Evolutionary conservation across 2,888 invertebrate species (phyloP), one percentile per base, ranked within the genome.

Genomic region (Sinotaia quadrata): DNA sequence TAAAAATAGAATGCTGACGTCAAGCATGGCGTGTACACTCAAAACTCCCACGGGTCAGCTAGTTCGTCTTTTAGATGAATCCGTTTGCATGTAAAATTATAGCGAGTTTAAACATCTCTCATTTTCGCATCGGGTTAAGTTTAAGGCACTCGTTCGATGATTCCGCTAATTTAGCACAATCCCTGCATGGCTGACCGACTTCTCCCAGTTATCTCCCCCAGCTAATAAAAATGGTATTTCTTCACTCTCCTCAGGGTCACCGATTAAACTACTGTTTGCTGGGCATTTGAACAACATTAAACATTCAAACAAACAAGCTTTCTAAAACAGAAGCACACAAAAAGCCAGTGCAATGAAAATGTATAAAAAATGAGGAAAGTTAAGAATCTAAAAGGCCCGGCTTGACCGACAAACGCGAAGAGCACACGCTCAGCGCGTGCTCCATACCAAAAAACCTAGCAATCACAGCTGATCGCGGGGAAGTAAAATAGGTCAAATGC

Each of bases 381-480:
- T 21, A 21, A 34, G n/a, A n/a, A n/a, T n/a, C n/a, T n/a, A n/a
- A n/a, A n/a, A n/a, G n/a, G n/a, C n/a, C n/a, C n/a, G 49, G 34
- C 44, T 24, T 61, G 61, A 54, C 63, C 54, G 54, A 54, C 54
- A 63, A 63, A 63, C 54, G 21, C 29, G 36, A 29, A 29, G 44
- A 33, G 66, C 71, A 72, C 60, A n/a, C 60, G 73, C 70, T 65
- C 61, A 65, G 37, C 44, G 58, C 67, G 68, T 68, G 61, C 61
- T 67, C 70, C 65, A 61, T 1, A 2, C 37, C 29, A 49, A 15
- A 18, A 24, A 24, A 7, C 47, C 47, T n/a, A 24, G 21, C 21
- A n/a, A 18, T n/a, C 47, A 47, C 69, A 67, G 70, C 70, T 67
- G 70, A 67, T 47, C 47, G 47, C 33, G 51, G 57, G 59, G 27